Evolutionary conservation across 2,113 vertebrate species (phyloP).

Genomic region (Brachyistius frenatus): DNA sequence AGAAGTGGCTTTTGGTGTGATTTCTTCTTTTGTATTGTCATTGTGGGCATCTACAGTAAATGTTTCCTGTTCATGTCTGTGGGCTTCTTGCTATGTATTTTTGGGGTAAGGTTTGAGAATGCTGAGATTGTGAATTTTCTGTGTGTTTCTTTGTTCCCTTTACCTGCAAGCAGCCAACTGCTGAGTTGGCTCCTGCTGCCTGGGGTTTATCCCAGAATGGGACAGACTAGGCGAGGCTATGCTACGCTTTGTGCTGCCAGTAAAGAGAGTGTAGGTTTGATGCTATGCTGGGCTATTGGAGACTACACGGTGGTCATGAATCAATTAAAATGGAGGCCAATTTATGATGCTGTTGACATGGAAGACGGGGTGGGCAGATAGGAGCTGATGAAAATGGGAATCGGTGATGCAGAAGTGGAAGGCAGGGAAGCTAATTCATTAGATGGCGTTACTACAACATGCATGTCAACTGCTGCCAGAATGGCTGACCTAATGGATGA

Average conservation of each 20-base stretch:
- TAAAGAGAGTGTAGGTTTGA: constrained; percentile 1
- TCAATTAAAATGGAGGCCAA: constrained; percentile 72
- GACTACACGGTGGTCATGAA: constrained; percentile 25
- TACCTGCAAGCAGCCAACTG: constrained; percentile 44
- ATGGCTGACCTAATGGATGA: constrained; percentile 46
- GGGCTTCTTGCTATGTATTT: constrained; percentile 29
- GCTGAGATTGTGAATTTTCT: constrained; percentile 17
- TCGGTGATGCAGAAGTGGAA: constrained; percentile 34
- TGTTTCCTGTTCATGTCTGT: not conserved
- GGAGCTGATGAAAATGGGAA: constrained; percentile 68
- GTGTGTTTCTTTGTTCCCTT: constrained; percentile 38
- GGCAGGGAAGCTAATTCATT: constrained; percentile 56
- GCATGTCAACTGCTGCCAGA: constrained; percentile 47
- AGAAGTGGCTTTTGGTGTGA: not conserved
- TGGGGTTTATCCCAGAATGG: constrained; percentile 11
- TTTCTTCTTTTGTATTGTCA: constrained; percentile 27
- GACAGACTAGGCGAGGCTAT: constrained; percentile 1
- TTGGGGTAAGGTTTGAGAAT: constrained; percentile 24
- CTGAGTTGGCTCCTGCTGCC: constrained; percentile 39
- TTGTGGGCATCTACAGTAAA: not conserved
- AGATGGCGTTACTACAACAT: constrained; percentile 34
- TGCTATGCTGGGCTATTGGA: constrained; percentile 1
- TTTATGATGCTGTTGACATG: constrained; percentile 71
- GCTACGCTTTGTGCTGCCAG: not conserved
- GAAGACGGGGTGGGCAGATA: constrained; percentile 28